phyloP scores from a whole-genome alignment of 2,113 vertebrate species.

The Cichladusa arquata region DNA sequence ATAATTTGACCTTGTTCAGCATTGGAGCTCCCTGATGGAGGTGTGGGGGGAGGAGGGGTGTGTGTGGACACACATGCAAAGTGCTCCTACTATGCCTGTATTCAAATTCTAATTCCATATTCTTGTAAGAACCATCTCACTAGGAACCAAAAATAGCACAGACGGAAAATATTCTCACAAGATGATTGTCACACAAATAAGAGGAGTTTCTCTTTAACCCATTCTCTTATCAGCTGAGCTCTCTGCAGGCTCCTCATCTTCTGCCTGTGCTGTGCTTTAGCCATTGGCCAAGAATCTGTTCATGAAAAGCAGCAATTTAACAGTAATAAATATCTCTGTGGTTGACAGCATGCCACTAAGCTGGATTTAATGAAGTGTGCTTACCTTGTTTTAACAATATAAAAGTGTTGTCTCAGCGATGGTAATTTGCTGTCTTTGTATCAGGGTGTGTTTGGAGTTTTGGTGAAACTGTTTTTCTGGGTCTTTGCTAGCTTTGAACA shows the following conservation, averaged over 20 bases:
- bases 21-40: slow-evolving; percentile 14
- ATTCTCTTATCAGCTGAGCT: slow-evolving; percentile 46
- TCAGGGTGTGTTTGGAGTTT: neutral
- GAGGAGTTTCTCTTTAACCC: slow-evolving; percentile 55
- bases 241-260: slow-evolving; percentile 16
- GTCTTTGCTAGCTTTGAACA: neutral
- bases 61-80: slow-evolving; percentile 41
- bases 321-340: neutral
- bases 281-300: neutral
- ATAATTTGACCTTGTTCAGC: slow-evolving; percentile 56
- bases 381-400: neutral
- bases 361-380: slow-evolving; percentile 23
- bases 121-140: slow-evolving; percentile 40
- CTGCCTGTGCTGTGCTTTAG: neutral
- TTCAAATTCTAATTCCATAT: slow-evolving; percentile 65
- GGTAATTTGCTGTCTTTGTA: neutral
- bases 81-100: slow-evolving; percentile 38
- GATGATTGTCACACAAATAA: slow-evolving; percentile 62
- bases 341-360: neutral
- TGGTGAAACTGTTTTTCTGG: neutral
- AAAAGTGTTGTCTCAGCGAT: neutral
- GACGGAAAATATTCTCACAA: slow-evolving; percentile 45
- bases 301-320: neutral
- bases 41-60: neutral
- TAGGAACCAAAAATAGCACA: slow-evolving; percentile 63